phyloP scores from a whole-genome alignment of 1,140 invertebrate species.

The Neoseiulus cucumeris region DNA sequence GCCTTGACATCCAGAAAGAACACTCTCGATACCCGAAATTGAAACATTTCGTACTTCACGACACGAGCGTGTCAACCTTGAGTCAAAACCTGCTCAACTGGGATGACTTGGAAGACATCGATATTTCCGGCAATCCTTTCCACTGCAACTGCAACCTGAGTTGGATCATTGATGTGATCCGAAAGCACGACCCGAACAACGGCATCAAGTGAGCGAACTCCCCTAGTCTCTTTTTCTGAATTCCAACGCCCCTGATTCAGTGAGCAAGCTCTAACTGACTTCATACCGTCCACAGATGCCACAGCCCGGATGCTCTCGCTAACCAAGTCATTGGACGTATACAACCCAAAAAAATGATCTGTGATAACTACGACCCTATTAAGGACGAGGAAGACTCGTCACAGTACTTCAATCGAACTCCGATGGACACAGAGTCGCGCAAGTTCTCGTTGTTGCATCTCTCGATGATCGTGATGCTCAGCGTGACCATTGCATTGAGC shows the following conservation, averaged over 20 bases:
- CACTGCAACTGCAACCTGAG: not conserved
- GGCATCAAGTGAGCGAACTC: not conserved
- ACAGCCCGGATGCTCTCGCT: not conserved
- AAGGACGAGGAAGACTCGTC: not conserved
- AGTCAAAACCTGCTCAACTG: not conserved
- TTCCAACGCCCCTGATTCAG: too few species aligned
- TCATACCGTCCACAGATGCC: not conserved
- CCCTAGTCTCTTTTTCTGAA: too few species aligned
- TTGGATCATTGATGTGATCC: not conserved
- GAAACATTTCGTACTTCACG: not conserved
- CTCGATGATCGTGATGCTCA: not conserved
- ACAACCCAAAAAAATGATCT: not conserved
- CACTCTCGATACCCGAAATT: not conserved
- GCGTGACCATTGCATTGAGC: not conserved
- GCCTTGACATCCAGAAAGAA: not conserved
- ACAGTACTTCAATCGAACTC: not conserved
- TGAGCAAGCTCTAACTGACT: too few species aligned
- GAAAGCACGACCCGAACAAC: not conserved
- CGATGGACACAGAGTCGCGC: not conserved
- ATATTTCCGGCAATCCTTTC: not conserved
- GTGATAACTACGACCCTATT: not conserved
- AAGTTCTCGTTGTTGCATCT: not conserved
- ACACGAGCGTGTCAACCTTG: not conserved
- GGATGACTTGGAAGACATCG: not conserved
- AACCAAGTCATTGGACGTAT: not conserved